A percentile compares a stretch with the other conserved stretches of the same genome.
phyloP scores from a whole-genome alignment of 1,140 invertebrate genomes.

The Heliconius congener region DNA sequence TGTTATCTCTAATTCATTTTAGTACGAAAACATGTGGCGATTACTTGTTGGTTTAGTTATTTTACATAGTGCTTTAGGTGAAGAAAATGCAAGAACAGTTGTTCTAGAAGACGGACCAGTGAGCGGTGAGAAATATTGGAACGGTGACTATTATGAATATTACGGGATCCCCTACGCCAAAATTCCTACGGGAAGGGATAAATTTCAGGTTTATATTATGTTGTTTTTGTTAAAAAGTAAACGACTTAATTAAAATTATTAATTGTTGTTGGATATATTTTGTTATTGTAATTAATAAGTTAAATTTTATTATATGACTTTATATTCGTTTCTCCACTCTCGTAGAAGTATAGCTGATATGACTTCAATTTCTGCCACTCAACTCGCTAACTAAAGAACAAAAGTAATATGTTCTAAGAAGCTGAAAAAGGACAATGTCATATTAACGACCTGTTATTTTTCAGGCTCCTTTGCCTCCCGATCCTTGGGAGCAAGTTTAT shows the following conservation, averaged over 20 bases:
- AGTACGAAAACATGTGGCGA: slow-evolving; percentile 37
- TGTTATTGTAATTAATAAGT: too few species aligned
- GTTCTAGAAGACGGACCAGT: slow-evolving; percentile 54
- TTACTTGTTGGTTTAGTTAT: slow-evolving; percentile 42
- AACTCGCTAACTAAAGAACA: too few species aligned
- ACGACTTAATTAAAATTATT: too few species aligned
- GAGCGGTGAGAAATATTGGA: slow-evolving; percentile 64
- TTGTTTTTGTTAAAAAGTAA: too few species aligned
- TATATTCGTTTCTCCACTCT: too few species aligned
- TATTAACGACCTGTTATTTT: slow-evolving; percentile 31
- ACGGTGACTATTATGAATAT: slow-evolving; percentile 70
- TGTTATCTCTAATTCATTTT: slow-evolving; percentile 30
- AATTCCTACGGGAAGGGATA: slow-evolving; percentile 58
- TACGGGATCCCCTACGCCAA: slow-evolving; percentile 68
- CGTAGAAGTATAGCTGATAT: too few species aligned
- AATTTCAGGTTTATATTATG: slow-evolving; percentile 57
- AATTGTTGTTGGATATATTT: too few species aligned
- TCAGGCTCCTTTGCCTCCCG: slow-evolving; percentile 63
- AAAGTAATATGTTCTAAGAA: too few species aligned
- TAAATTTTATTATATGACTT: too few species aligned
- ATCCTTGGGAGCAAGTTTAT: slow-evolving; percentile 55
- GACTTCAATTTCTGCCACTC: too few species aligned
- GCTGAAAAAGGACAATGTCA: too few species aligned
- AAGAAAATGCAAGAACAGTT: slow-evolving; percentile 47
- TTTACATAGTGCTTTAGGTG: slow-evolving; percentile 40